Conservation (phyloP, 2,113 vertebrate species). For the Sylvietta virens region DNA sequence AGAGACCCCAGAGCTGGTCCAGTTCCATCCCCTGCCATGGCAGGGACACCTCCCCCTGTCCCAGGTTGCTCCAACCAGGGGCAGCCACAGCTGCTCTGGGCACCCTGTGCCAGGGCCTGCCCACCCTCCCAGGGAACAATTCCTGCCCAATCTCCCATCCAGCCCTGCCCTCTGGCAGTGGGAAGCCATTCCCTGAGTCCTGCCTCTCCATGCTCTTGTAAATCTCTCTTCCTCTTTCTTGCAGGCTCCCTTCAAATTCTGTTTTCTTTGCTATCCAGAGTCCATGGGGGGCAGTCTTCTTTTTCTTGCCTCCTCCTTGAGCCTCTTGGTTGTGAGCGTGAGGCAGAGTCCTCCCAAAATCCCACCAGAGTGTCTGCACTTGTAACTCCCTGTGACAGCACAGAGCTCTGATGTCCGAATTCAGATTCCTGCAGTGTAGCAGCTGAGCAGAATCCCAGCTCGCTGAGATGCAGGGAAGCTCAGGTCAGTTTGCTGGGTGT, state of each 20-base stretch:
- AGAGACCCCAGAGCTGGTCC: neutral
- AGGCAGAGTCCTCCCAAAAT: neutral
- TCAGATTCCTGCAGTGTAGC: neutral
- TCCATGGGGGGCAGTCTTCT: neutral
- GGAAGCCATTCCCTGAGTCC: neutral
- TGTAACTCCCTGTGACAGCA: rapidly evolving
- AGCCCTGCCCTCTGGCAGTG: neutral
- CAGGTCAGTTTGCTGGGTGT: neutral
- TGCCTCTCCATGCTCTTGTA: neutral
- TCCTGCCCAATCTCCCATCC: neutral
- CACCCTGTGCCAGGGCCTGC: neutral
- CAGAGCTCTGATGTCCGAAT: rapidly evolving
- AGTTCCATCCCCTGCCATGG: neutral
- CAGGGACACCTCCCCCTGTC: neutral
- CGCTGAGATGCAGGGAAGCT: rapidly evolving
- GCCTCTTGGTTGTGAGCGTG: neutral
- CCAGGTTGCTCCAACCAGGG: neutral
- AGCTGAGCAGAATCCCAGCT: neutral
- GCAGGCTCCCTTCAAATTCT: neutral
- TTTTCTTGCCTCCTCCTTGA: neutral
- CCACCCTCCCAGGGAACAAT: neutral
- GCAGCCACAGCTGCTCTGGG: neutral
- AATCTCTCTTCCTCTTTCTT: neutral
- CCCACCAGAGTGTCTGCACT: neutral
- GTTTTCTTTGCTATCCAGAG: neutral